Conservation (phyloP, 2,797 vertebrate genomes). For the Pitangus sulphuratus region DNA sequence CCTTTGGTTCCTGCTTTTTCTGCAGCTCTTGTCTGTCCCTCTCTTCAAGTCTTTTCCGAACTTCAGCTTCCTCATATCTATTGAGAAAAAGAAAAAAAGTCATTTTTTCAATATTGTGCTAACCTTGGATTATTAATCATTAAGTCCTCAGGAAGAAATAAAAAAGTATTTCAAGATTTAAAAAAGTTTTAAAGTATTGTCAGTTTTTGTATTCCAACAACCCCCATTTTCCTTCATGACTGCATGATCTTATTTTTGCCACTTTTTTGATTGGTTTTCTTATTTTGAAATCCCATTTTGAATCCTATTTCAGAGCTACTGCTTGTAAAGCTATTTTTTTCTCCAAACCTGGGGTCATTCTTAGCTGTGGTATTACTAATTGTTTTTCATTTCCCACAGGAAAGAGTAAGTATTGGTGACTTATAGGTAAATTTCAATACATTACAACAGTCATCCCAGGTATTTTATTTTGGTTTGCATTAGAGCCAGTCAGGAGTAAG, state of each 20-base stretch:
- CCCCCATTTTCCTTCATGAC: not conserved
- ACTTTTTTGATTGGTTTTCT: not conserved
- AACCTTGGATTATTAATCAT: not conserved
- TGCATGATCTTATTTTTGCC: not conserved
- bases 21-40: conserved; percentile 88
- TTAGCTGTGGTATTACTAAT: not conserved
- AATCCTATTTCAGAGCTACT: not conserved
- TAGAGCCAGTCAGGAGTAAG: not conserved
- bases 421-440: not conserved
- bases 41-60: conserved; percentile 93
- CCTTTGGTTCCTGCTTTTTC: conserved; percentile 82
- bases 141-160: not conserved
- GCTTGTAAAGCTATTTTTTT: not conserved
- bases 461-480: not conserved
- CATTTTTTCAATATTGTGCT: not conserved
- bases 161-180: not conserved
- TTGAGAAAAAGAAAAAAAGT: not conserved
- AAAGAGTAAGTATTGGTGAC: not conserved
- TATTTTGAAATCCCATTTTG: not conserved
- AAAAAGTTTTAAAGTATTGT: not conserved
- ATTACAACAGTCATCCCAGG: not conserved
- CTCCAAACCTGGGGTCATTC: not conserved
- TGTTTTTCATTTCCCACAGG: not conserved
- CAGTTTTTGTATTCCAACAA: not conserved
- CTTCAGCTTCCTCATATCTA: conserved; percentile 97